phyloP scores from a whole-genome alignment of 2,888 invertebrate species.

The Thecocarcelia acutangulata region DNA sequence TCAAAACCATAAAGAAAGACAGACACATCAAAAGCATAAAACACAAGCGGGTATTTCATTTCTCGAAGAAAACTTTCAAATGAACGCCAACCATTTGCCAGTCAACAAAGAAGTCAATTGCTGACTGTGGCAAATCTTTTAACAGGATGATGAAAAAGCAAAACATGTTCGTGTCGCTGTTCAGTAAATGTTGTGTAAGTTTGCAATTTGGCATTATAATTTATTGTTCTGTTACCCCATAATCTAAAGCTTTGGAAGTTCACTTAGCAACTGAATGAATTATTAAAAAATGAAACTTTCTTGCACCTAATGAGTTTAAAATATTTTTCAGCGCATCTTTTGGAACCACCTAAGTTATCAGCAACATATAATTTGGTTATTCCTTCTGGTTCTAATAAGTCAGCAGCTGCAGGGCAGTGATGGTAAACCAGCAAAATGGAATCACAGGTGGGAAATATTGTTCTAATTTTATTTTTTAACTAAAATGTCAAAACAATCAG shows the following conservation, averaged over 20 bases:
- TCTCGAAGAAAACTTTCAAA: slow-evolving; percentile 37
- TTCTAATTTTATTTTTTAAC: neutral
- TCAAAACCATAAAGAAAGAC: slow-evolving; percentile 40
- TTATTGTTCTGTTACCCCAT: slow-evolving; percentile 6
- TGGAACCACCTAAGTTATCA: slow-evolving; percentile 48
- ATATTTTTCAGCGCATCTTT: slow-evolving; percentile 58
- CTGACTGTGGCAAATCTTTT: slow-evolving; percentile 15
- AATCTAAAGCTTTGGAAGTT: neutral
- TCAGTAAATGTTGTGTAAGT: slow-evolving; percentile 70
- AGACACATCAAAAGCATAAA: slow-evolving; percentile 17
- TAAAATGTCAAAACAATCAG: slow-evolving; percentile 23
- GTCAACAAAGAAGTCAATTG: slow-evolving; percentile 13
- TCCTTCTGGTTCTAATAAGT: slow-evolving; percentile 47
- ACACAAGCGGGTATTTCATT: slow-evolving; percentile 16
- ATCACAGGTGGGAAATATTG: slow-evolving; percentile 59
- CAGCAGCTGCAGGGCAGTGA: slow-evolving; percentile 50
- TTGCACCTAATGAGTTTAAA: slow-evolving; percentile 26
- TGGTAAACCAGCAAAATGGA: slow-evolving; percentile 48
- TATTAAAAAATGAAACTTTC: neutral
- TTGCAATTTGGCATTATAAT: slow-evolving; percentile 9
- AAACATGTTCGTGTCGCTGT: slow-evolving; percentile 51
- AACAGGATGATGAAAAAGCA: slow-evolving; percentile 16
- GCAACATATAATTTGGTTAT: slow-evolving; percentile 48
- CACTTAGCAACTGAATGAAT: neutral
- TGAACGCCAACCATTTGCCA: neutral